Evolutionary conservation across 2,888 invertebrate genomes (phyloP), one percentile per base, ranked within the genome.

Genomic region (Cremastinae sp.): DNA sequence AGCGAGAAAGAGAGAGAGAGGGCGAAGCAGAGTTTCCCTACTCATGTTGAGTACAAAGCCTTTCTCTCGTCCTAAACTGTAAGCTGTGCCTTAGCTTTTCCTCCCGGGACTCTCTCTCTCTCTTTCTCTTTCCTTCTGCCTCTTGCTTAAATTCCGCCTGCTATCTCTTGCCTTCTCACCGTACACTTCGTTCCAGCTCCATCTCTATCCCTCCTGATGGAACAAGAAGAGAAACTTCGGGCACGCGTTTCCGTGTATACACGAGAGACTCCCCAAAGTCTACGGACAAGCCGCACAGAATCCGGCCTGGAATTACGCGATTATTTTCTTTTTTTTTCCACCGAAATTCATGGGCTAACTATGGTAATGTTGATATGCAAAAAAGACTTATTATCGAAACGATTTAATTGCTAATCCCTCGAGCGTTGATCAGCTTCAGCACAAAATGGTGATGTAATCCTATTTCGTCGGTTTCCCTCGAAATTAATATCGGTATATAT

Each of bases 81-180:
- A 76, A 76, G 76, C 73, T 76, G 54, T 65, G 59, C 76, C 69
- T 61, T 58, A 76, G 76, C 53, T 69, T 47, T 76, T 73, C 65
- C 76, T 69, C 76, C 69, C 61, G 73, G 64, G 73, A 38, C 41
- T 45, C 45, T 45, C 65, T 54, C 18, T 14, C 34, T 28, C 28
- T 45, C 45, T 34, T 22, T 22, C 58, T 12, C 49, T 43, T 41
- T 36, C 58, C 3, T 47, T 34, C 62, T 64, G n/a, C 9, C 10
- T 71, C 62, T 62, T 45, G 45, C 47, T 71, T 61, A 43, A 28
- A 3, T 28, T 28, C 5, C 28, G 54, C 22, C n/a, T n/a, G n/a
- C n/a, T n/a, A n/a, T 49, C 16, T 22, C 47, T 47, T 20, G 14
- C 66, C 43, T 28, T 54, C 43, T 54, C 53, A 0, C 53, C 28